Conservation (phyloP, 2,113 vertebrate genomes). For the Crotalus helleri region DNA sequence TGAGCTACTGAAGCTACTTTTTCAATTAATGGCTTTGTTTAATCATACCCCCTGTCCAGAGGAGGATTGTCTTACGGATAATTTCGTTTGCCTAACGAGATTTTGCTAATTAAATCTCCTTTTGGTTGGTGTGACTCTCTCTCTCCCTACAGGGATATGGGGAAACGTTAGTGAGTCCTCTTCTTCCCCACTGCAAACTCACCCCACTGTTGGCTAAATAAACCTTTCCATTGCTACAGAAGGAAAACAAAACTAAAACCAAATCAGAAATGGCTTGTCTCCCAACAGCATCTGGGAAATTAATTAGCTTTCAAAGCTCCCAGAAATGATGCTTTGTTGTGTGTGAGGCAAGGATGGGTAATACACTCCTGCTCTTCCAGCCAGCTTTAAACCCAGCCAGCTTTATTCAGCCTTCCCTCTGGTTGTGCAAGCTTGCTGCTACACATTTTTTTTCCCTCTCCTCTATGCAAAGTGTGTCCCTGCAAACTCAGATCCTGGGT, state of each 20-base stretch:
- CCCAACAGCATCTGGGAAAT: constrained; percentile 43
- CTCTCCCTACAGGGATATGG: constrained; percentile 76
- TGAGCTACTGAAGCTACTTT: constrained; percentile 67
- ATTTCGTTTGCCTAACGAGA: constrained; percentile 99
- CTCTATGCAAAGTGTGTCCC: neutral
- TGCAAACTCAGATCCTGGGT: neutral
- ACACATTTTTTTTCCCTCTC: too few relatives aligned
- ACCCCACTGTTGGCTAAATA: constrained; percentile 75
- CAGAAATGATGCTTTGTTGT: constrained; percentile 36
- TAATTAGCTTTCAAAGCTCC: constrained; percentile 41
- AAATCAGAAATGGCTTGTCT: constrained; percentile 10
- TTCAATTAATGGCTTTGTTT: constrained; percentile 78
- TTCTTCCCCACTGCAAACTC: constrained; percentile 32
- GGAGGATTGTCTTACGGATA: constrained; percentile 95
- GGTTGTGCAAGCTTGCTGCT: rapidly evolving
- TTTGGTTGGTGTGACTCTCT: constrained; percentile 82
- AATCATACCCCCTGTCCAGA: constrained; percentile 85
- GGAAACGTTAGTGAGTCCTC: constrained; percentile 79
- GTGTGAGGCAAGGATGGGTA: neutral
- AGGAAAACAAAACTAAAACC: neutral
- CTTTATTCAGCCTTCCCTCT: constrained; percentile 15
- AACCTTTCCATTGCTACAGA: constrained; percentile 74
- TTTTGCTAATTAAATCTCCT: constrained; percentile 99
- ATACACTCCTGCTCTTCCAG: constrained; percentile 21
- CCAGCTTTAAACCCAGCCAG: constrained; percentile 10